Evolutionary conservation across 2,797 vertebrate species (phyloP), one percentile per base, ranked within the genome.

Genomic region (Pseudomugil tenellus): DNA sequence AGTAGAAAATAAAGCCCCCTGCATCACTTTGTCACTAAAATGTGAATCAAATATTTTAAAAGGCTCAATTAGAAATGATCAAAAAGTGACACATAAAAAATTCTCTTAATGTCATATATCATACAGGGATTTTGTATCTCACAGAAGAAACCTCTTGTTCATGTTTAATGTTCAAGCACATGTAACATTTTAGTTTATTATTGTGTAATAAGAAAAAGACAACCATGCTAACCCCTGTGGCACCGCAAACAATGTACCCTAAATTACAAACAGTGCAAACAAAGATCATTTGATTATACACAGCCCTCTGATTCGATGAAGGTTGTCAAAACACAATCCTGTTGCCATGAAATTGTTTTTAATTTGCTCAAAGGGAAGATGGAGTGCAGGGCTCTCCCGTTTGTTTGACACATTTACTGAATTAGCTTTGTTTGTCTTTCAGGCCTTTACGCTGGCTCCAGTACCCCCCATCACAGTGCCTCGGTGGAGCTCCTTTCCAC

Each of bases 401-500:
- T 90, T 88, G 81, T 90, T 86, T 85, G 85, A 63, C 67, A 85
- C 63, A 61, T 92, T 91, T 91, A 92, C 75, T 71, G 75, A 84
- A 84, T 86, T 90, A 84, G 64, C 52, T 86, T 78, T 93, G 86
- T 94, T 94, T 96, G 89, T 93, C 91, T 95, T 90, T 84, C 93
- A 99, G 98, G 96, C 77, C 85, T 97, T 88, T 98, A 96, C 81
- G 81, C 94, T 46, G 94, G 94, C 87, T 95, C 96, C 86, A 89
- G 93, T 78, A 78, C 87, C 75, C 94, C 92, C 81, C 96, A 95
- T 63, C 96, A 93, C 0, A 92, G 95, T 29, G 81, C 93, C 67
- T 85, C 94, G 23, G 86, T 95, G 31, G 94, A 94, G 75, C 84
- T 97, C 70, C 92, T 97, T 77, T 89, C 95, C 1, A 46, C 41